These are phyloP conservation scores for Phylloscopus trochilus DNA, from an alignment of 2,113 vertebrate species.

Conservation along the genomic window DNA sequence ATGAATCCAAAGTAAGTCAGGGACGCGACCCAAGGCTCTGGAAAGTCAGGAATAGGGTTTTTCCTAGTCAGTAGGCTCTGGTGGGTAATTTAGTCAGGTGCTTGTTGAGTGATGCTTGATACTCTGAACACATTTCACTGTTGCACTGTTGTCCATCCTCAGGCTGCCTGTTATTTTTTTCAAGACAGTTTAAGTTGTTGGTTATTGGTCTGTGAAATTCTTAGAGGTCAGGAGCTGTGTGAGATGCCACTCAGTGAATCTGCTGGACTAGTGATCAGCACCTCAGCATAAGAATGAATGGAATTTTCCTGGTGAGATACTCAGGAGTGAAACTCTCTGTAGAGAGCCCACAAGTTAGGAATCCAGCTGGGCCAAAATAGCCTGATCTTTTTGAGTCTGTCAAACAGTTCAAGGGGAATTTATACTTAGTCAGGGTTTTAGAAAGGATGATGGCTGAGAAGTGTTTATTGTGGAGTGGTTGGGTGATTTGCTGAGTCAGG, in stretches of 20 bases:
- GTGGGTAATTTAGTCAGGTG: background rate
- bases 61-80: background rate
- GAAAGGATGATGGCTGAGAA: background rate
- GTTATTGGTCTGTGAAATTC: background rate
- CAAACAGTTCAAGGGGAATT: background rate
- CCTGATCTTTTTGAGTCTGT: background rate
- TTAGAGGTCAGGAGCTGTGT: background rate
- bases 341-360: background rate
- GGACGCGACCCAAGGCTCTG: background rate
- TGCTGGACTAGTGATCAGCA: background rate
- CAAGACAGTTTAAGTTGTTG: background rate
- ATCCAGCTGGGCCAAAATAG: background rate
- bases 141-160: background rate
- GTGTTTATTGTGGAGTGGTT: background rate
- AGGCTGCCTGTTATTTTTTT: background rate
- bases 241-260: background rate
- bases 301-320: background rate
- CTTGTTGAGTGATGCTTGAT: background rate
- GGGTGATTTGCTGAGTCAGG: background rate
- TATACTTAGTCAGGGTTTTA: background rate
- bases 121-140: background rate
- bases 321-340: background rate
- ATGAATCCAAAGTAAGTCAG: background rate
- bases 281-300: background rate
- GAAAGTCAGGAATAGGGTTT: background rate